Base-by-base conservation (phyloP, 2,113 vertebrate genomes). In the Bucco capensis region DNA sequence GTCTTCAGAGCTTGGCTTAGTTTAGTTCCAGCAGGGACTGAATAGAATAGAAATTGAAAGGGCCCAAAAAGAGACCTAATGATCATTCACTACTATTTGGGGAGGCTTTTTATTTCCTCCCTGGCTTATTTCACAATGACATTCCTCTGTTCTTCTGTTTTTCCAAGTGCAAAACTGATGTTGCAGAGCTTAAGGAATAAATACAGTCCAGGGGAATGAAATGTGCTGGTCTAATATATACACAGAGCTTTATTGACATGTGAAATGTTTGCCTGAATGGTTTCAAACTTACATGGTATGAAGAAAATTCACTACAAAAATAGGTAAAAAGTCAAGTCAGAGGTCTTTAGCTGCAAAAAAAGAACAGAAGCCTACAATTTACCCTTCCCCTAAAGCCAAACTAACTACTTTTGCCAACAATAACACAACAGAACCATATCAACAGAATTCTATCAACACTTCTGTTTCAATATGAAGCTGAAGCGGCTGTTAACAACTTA, bases 401-500 rank as follows among this genome's bases (percentile, higher is more conserved):
- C 88, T 79, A 69, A 64, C 35, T 35, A 24, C n/a, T 88, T 23
- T 66, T 93, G 88, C 93, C 96, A 96, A 94, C 79, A 96, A 78
- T 86, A 96, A 94, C 89, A 90, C 80, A 93, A 90, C 50, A 76
- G 83, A 87, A 72, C 44, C 94, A 3, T 84, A 92, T 93, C 92
- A 95, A 94, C 93, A 93, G 77, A 83, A 90, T 76, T 92, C 40
- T 58, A 95, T 93, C 95, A 96, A 95, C 93, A 90, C 86, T 96
- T 94, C 86, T 94, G 73, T 94, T 95, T 94, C 94, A 92, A 70
- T 89, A 92, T 88, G 23, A 93, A 93, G 77, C 94, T 96, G 93
- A 96, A 95, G 93, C 74, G 93, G 86, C 88, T 96, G 90, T 88
- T 96, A 95, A 96, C 93, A 96, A 96, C 83, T 93, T 94, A 78